Base-by-base conservation (phyloP, 2,797 vertebrate genomes). In the Hemibagrus guttatus region DNA sequence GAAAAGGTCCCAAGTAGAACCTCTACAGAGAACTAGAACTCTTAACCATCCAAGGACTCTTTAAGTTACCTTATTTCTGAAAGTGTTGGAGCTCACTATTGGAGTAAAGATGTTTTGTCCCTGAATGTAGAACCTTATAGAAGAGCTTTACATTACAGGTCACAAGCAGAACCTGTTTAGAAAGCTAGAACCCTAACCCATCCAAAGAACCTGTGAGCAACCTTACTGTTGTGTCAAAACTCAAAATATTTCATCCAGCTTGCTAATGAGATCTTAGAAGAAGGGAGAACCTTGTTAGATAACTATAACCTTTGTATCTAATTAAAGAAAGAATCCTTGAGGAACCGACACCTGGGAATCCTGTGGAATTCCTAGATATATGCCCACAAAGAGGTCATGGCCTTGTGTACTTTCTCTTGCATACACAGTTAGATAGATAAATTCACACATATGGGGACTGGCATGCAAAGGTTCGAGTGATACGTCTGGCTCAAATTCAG, bases 361-460 rank as follows among this genome's bases (percentile, higher is more conserved):
- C 14, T 76, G 19, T 54, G 49, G 28, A 78, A 78, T 19, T 61
- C 31, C 76, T 63, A 63, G 23, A 16, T 42, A n/a, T 42, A 11
- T 80, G 12, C 56, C 61, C 31, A 61, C 42, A 68, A 54, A 68
- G 35, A 59, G 35, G 75, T 58, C 76, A 80, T 69, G 52, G 11
- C 49, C 76, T 69, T 58, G 31, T 14, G 28, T 80, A 54, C 19
- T 39, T 79, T 80, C 9, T n/a, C 14, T 46, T 59, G 84, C 64
- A 72, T 56, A 68, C 63, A 64, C 11, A 58, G 19, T 19, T 23
- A 28, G 19, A 71, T 39, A 42, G 42, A 74, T n/a, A 74, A 49
- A 46, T 17, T 74, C 71, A 72, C 11, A 71, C 21, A 26, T 64
- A 85, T 71, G 58, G 31, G 28, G 58, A 84, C 52, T 78, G 26